Conservation (phyloP, 2,797 vertebrate genomes). For the Anomalospiza imberbis region DNA sequence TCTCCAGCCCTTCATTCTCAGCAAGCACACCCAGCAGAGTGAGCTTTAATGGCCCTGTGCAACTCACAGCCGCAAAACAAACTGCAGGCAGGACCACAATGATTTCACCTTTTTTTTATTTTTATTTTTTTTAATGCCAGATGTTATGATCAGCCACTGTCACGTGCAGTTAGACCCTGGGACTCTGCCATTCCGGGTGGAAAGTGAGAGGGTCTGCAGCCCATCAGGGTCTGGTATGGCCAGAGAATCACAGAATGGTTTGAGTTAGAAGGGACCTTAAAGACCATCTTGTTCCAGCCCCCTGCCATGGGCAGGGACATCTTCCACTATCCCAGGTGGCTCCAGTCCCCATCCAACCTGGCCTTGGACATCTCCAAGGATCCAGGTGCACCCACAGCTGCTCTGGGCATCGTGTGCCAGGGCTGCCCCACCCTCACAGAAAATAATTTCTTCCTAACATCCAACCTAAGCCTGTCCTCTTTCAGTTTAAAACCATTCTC, state of each 20-base stretch:
- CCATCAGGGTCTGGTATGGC: background rate
- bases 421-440: background rate
- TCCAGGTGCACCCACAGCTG: background rate
- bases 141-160: background rate
- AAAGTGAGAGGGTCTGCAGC: background rate
- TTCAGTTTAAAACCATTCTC: background rate
- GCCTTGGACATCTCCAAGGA: background rate
- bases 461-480: background rate
- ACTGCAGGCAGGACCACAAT: background rate
- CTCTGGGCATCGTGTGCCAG: background rate
- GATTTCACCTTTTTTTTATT: background rate
- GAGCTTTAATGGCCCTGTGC: background rate
- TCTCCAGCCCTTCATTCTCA: background rate
- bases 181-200: accelerated
- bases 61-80: background rate
- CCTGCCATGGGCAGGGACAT: too few relatives aligned
- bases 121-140: background rate
- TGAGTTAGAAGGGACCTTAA: background rate
- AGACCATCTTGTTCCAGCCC: accelerated
- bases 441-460: background rate
- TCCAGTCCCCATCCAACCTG: accelerated
- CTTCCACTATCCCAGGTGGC: background rate
- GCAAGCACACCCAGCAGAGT: background rate
- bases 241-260: background rate
- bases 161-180: background rate